Evolutionary conservation across 2,113 vertebrate genomes (phyloP).

Genomic region (Boulengeromyrus knoepffleri): DNA sequence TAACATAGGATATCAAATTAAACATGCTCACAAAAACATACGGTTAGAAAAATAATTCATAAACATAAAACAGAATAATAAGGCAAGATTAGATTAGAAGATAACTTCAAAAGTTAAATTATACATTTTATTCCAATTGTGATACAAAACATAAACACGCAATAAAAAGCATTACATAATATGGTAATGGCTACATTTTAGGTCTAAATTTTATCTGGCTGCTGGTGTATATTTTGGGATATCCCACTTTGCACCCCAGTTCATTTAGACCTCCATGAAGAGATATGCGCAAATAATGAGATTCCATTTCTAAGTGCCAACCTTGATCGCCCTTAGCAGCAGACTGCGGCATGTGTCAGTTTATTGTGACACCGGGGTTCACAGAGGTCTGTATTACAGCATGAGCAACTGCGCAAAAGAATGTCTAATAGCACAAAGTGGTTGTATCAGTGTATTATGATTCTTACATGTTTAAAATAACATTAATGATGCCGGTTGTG

Average conservation of each 20-base stretch:
- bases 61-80: not conserved
- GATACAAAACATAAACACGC: not conserved
- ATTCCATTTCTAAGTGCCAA: not conserved
- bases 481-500: not conserved
- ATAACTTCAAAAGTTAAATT: not conserved
- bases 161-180: not conserved
- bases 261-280: not conserved
- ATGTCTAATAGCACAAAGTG: not conserved
- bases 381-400: not conserved
- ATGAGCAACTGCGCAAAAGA: not conserved
- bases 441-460: not conserved
- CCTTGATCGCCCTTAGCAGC: not conserved
- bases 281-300: not conserved
- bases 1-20: not conserved
- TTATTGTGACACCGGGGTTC: not conserved
- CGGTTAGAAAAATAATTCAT: not conserved
- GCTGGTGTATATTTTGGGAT: not conserved
- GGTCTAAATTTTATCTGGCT: not conserved
- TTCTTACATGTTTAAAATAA: not conserved
- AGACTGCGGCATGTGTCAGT: not conserved
- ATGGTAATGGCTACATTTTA: not conserved
- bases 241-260: not conserved
- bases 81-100: not conserved
- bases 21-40: not conserved
- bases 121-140: not conserved